Conservation (phyloP, 2,113 vertebrate genomes). For the Laticauda colubrina region DNA sequence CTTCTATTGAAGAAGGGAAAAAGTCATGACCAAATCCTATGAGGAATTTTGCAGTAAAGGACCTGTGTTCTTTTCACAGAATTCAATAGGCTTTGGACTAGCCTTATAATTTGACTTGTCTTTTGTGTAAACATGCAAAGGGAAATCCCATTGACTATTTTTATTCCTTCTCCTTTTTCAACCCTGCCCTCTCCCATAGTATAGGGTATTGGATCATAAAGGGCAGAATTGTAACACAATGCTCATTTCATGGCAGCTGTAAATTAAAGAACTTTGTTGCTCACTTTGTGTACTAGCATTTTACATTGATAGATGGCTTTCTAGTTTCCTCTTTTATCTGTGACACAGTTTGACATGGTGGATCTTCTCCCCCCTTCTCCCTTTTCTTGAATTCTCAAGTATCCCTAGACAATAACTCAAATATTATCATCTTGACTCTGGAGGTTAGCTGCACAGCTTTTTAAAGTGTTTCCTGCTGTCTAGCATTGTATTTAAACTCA, state of each 20-base stretch:
- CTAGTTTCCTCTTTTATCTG: constrained; percentile 50
- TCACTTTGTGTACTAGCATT: constrained; percentile 38
- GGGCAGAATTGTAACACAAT: constrained; percentile 42
- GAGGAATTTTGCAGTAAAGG: background rate
- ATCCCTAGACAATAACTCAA: constrained; percentile 67
- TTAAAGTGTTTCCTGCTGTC: constrained; percentile 58
- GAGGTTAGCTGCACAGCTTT: constrained; percentile 58
- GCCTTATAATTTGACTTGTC: constrained; percentile 35
- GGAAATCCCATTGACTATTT: constrained; percentile 61
- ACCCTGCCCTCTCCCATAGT: background rate
- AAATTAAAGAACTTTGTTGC: constrained; percentile 56
- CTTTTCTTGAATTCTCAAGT: constrained; percentile 55
- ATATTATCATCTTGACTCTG: constrained; percentile 64
- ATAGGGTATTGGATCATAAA: constrained; percentile 49
- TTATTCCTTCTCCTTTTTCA: constrained; percentile 51
- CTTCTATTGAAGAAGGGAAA: background rate
- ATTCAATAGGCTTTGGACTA: constrained; percentile 35
- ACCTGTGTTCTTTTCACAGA: constrained; percentile 26
- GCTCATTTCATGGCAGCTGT: constrained; percentile 42
- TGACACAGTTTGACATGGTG: constrained; percentile 50
- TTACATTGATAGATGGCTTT: constrained; percentile 57
- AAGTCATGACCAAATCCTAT: background rate
- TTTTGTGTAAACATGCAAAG: constrained; percentile 47
- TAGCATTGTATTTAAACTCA: constrained; percentile 47
- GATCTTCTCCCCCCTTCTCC: constrained; percentile 38